Percentiles rank a stretch among this genome's conserved stretches.
phyloP scores from a whole-genome alignment of 2,797 vertebrate species.

The Tapirus indicus region DNA sequence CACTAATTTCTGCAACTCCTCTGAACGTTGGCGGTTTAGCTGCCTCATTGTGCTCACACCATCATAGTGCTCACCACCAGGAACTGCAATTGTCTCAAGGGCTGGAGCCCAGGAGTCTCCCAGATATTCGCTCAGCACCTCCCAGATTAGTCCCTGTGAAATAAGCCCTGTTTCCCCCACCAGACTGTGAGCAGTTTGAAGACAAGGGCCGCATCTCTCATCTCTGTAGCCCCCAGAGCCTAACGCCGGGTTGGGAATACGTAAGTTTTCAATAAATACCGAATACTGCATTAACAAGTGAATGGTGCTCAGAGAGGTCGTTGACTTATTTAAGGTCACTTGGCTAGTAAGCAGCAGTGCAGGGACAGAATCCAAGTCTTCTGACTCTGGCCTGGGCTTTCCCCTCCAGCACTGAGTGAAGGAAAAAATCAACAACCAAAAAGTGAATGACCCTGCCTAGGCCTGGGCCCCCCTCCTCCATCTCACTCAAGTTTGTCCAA shows the following conservation, averaged over 20 bases:
- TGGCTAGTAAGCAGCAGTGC: not conserved
- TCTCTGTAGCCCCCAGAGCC: not conserved
- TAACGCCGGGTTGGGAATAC: not conserved
- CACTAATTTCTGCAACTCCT: not conserved
- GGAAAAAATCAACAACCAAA: not conserved
- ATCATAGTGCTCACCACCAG: rapidly evolving
- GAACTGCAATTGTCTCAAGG: not conserved
- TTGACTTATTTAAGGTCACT: not conserved
- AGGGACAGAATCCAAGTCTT: not conserved
- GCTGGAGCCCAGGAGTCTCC: not conserved
- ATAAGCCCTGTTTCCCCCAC: not conserved
- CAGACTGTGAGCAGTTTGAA: not conserved
- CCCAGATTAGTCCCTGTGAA: not conserved
- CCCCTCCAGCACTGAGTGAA: not conserved
- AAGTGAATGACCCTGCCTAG: not conserved
- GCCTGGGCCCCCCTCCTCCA: not conserved
- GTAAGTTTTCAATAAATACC: not conserved
- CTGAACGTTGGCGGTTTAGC: not conserved
- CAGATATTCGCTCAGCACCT: not conserved
- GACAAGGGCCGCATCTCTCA: not conserved
- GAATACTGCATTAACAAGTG: not conserved
- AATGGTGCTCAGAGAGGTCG: not conserved
- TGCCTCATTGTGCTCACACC: rapidly evolving
- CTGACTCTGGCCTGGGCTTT: not conserved
- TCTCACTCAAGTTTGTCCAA: not conserved